Evolutionary conservation across 1,140 invertebrate genomes (phyloP).

Genomic region (Lepidurus apus): DNA sequence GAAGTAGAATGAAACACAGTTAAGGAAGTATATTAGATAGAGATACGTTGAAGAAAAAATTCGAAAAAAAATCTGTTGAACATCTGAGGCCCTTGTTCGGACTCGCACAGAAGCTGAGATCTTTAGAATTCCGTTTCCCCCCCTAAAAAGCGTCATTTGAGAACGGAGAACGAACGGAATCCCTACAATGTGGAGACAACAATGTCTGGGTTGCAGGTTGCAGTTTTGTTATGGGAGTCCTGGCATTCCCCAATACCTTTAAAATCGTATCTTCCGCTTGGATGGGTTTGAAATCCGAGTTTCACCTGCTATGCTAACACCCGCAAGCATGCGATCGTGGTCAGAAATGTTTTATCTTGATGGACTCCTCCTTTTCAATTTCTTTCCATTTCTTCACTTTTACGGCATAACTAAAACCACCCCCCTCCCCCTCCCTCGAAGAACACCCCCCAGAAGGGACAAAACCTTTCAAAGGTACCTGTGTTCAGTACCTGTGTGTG

Average conservation of each 20-base stretch:
- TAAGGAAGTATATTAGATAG: too few relatives aligned
- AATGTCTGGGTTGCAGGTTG: neutral
- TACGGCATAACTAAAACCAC: neutral
- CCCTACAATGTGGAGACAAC: neutral
- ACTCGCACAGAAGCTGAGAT: neutral
- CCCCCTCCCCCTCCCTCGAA: neutral
- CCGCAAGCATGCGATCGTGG: too few relatives aligned
- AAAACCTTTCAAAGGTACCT: neutral
- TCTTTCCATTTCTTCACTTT: neutral
- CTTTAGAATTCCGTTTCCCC: neutral
- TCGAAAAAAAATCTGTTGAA: too few relatives aligned
- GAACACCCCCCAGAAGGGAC: neutral
- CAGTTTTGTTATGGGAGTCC: neutral
- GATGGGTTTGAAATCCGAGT: constrained; percentile 9
- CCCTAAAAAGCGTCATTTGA: constrained; percentile 19
- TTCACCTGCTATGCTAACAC: neutral
- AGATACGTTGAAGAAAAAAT: too few relatives aligned
- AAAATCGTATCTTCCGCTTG: neutral
- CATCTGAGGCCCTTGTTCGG: too few relatives aligned
- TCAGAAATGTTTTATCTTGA: neutral
- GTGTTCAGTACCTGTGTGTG: neutral
- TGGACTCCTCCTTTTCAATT: neutral
- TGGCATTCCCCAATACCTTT: neutral
- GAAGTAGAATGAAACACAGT: too few relatives aligned
- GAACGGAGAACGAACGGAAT: neutral